Evolutionary conservation across 2,113 vertebrate species (phyloP).

Genomic region (Panthera leo): DNA sequence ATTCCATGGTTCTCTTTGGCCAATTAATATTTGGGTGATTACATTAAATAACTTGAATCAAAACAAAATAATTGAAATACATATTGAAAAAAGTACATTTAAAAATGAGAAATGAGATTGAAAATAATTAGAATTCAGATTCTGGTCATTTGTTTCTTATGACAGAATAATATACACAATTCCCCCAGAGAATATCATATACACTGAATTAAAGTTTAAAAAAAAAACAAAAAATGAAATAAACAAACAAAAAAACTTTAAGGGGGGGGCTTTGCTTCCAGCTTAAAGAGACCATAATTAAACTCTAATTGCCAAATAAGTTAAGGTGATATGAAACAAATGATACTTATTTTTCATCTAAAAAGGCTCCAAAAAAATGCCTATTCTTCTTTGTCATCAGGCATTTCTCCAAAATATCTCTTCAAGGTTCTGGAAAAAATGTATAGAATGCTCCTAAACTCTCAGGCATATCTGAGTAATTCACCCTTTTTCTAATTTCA

Average conservation of each 20-base stretch:
- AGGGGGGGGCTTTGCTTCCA: neutral
- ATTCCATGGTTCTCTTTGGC: slow-evolving; percentile 56
- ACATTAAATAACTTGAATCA: slow-evolving; percentile 46
- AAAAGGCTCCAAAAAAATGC: neutral
- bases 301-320: neutral
- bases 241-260: neutral
- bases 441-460: neutral
- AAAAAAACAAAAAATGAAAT: neutral
- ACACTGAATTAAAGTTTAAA: neutral
- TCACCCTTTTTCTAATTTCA: neutral
- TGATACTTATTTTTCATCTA: neutral
- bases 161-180: slow-evolving; percentile 11
- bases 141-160: neutral
- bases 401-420: neutral
- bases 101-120: neutral
- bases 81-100: neutral
- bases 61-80: slow-evolving; percentile 62
- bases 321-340: neutral
- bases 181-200: neutral
- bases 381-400: neutral
- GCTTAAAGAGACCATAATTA: neutral
- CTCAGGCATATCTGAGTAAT: neutral
- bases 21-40: slow-evolving; percentile 63
- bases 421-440: neutral
- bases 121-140: slow-evolving; percentile 29